Evolutionary conservation across 2,797 vertebrate species (phyloP).

Genomic region (Pseudocheirus occidentalis): DNA sequence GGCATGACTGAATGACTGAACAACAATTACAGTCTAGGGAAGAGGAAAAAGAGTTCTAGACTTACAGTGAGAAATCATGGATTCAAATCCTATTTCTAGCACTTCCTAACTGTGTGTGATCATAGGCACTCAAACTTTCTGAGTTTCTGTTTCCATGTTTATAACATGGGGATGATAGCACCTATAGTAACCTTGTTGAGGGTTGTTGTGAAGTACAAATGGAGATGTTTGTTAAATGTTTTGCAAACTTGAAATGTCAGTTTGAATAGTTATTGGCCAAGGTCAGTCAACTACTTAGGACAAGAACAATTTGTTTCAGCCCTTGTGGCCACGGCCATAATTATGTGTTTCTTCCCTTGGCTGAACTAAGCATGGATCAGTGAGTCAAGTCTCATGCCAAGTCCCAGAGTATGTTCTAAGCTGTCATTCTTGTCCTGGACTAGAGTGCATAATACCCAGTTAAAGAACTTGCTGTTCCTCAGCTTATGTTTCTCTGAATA

Average conservation of each 20-base stretch:
- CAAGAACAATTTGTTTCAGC: neutral
- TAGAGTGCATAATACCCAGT: neutral
- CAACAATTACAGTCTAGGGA: neutral
- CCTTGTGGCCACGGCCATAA: neutral
- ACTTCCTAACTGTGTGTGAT: neutral
- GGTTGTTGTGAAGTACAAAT: neutral
- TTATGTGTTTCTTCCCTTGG: neutral
- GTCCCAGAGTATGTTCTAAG: neutral
- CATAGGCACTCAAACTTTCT: neutral
- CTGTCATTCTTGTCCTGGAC: neutral
- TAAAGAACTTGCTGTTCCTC: neutral
- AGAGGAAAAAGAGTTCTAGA: neutral
- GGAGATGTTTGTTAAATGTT: neutral
- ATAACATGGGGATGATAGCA: neutral
- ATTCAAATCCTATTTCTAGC: neutral
- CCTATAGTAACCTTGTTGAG: neutral
- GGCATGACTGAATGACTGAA: neutral
- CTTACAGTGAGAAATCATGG: neutral
- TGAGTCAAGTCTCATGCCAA: neutral
- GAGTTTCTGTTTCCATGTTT: neutral
- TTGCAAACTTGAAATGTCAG: neutral
- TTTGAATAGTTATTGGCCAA: neutral
- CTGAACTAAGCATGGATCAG: neutral
- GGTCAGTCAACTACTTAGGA: neutral
- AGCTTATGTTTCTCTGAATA: neutral